phyloP scores from a whole-genome alignment of 2,888 invertebrate genomes.

The Gymnosoma rotundatum region DNA sequence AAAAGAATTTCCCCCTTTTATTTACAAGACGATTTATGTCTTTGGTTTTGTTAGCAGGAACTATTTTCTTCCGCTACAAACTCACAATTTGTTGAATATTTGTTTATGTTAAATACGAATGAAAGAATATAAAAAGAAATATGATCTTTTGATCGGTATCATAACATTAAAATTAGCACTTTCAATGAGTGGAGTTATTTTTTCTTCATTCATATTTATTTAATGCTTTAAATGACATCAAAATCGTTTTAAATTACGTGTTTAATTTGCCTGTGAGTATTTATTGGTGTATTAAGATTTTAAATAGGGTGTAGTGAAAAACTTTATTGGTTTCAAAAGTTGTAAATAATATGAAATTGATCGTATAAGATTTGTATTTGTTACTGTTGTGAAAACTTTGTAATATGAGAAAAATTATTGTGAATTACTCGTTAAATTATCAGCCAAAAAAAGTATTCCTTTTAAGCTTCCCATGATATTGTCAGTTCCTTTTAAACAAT shows the following conservation, averaged over 20 bases:
- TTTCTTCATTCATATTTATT: slow-evolving; percentile 42
- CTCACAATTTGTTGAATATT: slow-evolving; percentile 44
- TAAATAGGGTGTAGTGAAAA: slow-evolving; percentile 43
- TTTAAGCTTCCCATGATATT: too few relatives aligned
- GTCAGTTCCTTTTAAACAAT: too few relatives aligned
- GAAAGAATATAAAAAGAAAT: slow-evolving; percentile 44
- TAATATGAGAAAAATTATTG: slow-evolving; percentile 19
- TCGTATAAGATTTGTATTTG: slow-evolving; percentile 18
- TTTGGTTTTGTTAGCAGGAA: slow-evolving; percentile 54
- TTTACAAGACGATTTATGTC: slow-evolving; percentile 34
- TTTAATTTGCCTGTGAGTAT: slow-evolving; percentile 56
- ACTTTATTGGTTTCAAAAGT: slow-evolving; percentile 66
- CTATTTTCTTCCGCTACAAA: slow-evolving; percentile 28
- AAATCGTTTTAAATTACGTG: slow-evolving; percentile 69
- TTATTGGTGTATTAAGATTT: neutral
- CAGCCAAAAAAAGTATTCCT: too few relatives aligned
- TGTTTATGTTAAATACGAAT: slow-evolving; percentile 18
- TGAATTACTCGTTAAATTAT: too few relatives aligned
- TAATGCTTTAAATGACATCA: slow-evolving; percentile 61
- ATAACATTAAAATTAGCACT: slow-evolving; percentile 71
- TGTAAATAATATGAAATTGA: slow-evolving; percentile 60
- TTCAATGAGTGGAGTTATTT: slow-evolving; percentile 55
- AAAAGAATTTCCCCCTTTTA: slow-evolving; percentile 56
- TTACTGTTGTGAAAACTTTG: neutral
- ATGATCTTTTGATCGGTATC: slow-evolving; percentile 70